Conservation (phyloP, 2,888 invertebrate genomes). For the Oxycera nigricornis region DNA sequence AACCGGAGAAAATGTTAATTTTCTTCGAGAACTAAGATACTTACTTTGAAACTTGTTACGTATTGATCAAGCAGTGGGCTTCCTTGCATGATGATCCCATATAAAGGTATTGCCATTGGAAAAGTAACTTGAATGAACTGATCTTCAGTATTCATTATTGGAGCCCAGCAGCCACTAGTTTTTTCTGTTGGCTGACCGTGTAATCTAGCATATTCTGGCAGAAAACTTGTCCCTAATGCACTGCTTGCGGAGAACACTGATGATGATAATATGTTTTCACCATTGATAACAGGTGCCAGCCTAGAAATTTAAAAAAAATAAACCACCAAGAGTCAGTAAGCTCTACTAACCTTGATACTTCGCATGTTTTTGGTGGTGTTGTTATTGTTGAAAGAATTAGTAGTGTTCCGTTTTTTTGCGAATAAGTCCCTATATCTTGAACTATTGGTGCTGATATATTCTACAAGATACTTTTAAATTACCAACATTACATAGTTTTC, state of each 20-base stretch:
- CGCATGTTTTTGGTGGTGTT: constrained; percentile 64
- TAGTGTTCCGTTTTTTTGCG: constrained; percentile 41
- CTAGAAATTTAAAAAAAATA: constrained; percentile 6
- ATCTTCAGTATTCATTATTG: constrained; percentile 66
- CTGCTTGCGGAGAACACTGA: constrained; percentile 69
- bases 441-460: background rate
- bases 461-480: background rate
- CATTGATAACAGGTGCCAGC: constrained; percentile 61
- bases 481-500: background rate
- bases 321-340: background rate
- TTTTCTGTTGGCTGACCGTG: constrained; percentile 55
- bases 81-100: constrained; percentile 77
- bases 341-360: too few relatives aligned
- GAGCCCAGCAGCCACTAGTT: constrained; percentile 72
- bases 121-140: constrained; percentile 77
- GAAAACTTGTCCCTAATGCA: constrained; percentile 62
- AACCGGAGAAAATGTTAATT: too few relatives aligned
- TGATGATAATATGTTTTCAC: constrained; percentile 63
- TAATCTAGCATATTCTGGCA: constrained; percentile 66
- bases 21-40: too few relatives aligned
- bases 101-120: constrained; percentile 71
- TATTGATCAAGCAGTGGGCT: constrained; percentile 73
- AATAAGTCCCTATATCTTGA: background rate
- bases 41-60: constrained; percentile 76
- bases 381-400: constrained; percentile 52